These are phyloP conservation scores for Phrynosoma blainvillii DNA, from an alignment of 2,113 vertebrate species.

Conservation along the genomic window DNA sequence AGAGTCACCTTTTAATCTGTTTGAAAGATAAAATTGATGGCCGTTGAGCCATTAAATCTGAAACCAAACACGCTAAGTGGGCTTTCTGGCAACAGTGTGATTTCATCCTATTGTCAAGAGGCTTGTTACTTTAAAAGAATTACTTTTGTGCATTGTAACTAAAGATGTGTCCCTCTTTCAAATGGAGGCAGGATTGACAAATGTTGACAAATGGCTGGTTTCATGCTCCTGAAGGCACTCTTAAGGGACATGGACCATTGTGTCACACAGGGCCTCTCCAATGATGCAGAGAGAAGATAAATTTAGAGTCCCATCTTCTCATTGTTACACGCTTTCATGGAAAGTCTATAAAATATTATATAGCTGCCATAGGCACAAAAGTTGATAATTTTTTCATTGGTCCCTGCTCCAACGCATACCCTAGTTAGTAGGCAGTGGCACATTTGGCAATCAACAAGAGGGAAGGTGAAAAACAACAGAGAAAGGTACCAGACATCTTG, in stretches of 20 bases:
- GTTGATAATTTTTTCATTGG: background rate
- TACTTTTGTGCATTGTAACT: background rate
- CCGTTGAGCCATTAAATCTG: background rate
- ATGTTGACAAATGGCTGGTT: constrained; percentile 27
- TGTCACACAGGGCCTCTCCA: background rate
- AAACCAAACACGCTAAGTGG: constrained; percentile 14
- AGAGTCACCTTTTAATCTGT: constrained; percentile 24
- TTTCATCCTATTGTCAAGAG: constrained; percentile 26
- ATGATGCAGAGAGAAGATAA: background rate
- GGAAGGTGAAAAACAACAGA: background rate
- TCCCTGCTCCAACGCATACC: background rate
- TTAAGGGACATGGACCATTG: background rate
- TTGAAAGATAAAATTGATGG: constrained; percentile 22
- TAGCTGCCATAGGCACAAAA: no score
- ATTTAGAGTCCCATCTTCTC: background rate
- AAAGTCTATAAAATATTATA: background rate
- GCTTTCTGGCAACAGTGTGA: background rate
- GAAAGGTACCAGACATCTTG: background rate
- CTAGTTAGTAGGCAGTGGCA: background rate
- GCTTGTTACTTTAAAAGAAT: background rate
- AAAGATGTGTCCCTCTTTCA: constrained; percentile 6
- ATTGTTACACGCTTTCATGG: background rate
- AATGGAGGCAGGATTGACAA: background rate
- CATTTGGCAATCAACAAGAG: background rate
- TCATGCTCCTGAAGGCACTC: background rate